Evolutionary conservation across 2,113 vertebrate species (phyloP).

Genomic region (Antigone vipio): DNA sequence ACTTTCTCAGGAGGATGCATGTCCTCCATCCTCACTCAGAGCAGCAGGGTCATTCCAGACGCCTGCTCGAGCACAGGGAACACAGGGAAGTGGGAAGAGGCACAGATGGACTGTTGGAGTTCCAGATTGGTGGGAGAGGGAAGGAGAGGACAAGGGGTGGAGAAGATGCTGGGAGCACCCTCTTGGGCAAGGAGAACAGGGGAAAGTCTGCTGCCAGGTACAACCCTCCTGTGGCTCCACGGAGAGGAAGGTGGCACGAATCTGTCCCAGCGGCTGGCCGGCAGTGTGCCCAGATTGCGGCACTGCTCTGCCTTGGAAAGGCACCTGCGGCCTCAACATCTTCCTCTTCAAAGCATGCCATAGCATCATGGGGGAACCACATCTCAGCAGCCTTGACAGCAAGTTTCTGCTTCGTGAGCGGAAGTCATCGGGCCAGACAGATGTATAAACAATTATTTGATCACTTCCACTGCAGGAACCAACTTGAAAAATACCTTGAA

Average conservation of each 20-base stretch:
- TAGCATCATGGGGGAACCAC: background rate
- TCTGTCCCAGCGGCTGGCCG: fast-evolving
- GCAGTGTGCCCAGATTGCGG: background rate
- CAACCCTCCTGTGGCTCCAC: background rate
- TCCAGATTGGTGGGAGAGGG: background rate
- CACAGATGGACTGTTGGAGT: background rate
- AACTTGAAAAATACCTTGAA: slow-evolving; percentile 32
- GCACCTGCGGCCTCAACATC: background rate
- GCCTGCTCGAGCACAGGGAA: fast-evolving
- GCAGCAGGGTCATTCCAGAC: background rate
- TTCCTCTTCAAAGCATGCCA: background rate
- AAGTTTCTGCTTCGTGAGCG: slow-evolving; percentile 28
- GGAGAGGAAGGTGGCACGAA: fast-evolving
- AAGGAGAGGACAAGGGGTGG: background rate
- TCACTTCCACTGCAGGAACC: slow-evolving; percentile 22
- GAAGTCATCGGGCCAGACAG: background rate
- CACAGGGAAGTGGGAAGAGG: background rate
- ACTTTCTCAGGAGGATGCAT: background rate
- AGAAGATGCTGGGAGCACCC: background rate
- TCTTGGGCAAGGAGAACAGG: background rate
- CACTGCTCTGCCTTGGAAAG: background rate
- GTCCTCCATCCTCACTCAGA: background rate
- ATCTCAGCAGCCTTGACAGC: background rate
- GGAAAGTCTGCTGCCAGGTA: background rate
- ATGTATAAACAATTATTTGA: slow-evolving; percentile 26